A percentile compares a stretch with the other conserved stretches of the same genome.
These are phyloP conservation scores for Lasiurus borealis DNA, from an alignment of 2,113 vertebrate species.

Conservation along the genomic window DNA sequence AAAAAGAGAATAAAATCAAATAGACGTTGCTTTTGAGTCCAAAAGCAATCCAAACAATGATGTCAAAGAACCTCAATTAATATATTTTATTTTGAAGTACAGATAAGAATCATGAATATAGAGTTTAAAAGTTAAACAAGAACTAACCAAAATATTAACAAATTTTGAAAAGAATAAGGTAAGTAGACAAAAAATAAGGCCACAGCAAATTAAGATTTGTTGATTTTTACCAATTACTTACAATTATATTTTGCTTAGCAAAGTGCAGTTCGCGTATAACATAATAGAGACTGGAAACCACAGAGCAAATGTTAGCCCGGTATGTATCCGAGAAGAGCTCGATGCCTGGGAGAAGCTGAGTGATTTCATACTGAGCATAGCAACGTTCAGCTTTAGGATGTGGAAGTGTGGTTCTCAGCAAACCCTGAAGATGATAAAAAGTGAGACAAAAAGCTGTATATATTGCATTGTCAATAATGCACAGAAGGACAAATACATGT, in stretches of 20 bases:
- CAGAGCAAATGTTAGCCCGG: conserved; percentile 88
- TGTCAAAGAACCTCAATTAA: neutral
- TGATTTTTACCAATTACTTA: conserved; percentile 84
- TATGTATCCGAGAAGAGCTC: conserved; percentile 92
- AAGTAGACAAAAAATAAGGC: neutral
- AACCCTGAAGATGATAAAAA: conserved; percentile 86
- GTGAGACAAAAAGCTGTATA: conserved; percentile 44
- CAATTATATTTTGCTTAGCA: conserved; percentile 90
- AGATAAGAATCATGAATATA: neutral
- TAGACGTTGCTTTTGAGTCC: neutral
- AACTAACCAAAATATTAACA: neutral
- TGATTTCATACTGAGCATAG: conserved; percentile 90
- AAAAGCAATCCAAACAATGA: conserved; percentile 1
- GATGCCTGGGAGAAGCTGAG: conserved; percentile 91
- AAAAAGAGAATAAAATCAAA: neutral
- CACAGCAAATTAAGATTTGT: neutral
- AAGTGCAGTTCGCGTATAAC: conserved; percentile 92
- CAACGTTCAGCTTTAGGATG: conserved; percentile 90
- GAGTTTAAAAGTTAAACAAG: conserved; percentile 20
- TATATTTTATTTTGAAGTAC: neutral
- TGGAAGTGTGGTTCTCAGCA: conserved; percentile 91
- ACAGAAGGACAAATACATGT: neutral
- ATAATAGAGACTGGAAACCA: conserved; percentile 91
- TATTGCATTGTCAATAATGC: neutral
- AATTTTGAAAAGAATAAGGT: neutral